Conservation (phyloP, 2,113 vertebrate genomes). For the Rhynchopsitta pachyrhyncha region DNA sequence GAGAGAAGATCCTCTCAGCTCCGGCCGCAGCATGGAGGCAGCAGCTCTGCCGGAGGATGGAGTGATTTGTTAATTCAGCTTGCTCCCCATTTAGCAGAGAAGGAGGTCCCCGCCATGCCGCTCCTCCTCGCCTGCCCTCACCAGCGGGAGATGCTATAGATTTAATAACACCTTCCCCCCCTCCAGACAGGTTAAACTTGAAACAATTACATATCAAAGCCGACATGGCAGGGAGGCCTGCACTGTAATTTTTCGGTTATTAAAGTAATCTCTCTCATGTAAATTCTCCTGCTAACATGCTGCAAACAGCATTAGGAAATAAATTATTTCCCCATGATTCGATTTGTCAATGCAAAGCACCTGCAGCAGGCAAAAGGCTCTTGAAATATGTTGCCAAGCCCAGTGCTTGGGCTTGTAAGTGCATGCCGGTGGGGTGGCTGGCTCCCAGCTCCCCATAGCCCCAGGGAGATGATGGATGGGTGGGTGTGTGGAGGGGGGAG, state of each 20-base stretch:
- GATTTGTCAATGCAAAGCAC: constrained; percentile 89
- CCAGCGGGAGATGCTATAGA: constrained; percentile 64
- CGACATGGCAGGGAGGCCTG: constrained; percentile 74
- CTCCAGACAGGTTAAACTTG: constrained; percentile 82
- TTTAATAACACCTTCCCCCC: constrained; percentile 76
- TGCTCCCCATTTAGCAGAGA: constrained; percentile 68
- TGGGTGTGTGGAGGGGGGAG: constrained; percentile 43
- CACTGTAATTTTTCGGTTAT: constrained; percentile 86
- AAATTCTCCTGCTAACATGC: constrained; percentile 77
- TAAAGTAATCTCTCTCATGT: constrained; percentile 88
- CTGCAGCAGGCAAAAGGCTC: constrained; percentile 81
- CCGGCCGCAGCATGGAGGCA: not conserved
- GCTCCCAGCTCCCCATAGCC: constrained; percentile 55
- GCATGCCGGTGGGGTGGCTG: constrained; percentile 27
- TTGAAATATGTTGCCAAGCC: constrained; percentile 84
- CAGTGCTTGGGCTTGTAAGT: constrained; percentile 43
- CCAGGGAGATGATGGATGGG: constrained; percentile 64
- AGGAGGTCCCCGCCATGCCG: constrained; percentile 46
- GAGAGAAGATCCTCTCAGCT: constrained; percentile 4
- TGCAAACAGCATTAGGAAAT: constrained; percentile 84
- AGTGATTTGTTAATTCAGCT: constrained; percentile 71
- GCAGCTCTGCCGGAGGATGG: constrained; percentile 35
- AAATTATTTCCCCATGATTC: constrained; percentile 89
- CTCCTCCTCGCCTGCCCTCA: constrained; percentile 71
- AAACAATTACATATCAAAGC: constrained; percentile 86